phyloP scores from a whole-genome alignment of 2,797 vertebrate genomes.

The Falco rusticolus region DNA sequence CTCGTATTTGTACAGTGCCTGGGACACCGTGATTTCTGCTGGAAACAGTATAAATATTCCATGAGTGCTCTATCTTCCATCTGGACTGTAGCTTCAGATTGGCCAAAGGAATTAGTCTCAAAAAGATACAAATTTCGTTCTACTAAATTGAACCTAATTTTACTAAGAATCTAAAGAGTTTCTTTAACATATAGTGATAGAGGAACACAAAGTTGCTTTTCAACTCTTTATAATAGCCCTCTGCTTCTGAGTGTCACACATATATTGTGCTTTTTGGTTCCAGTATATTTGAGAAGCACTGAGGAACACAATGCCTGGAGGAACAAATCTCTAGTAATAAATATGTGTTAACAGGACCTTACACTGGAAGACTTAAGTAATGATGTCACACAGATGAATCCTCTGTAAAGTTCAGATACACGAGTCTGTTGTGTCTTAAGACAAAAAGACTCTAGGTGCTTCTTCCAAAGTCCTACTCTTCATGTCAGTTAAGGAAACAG shows the following conservation, averaged over 20 bases:
- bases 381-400: background rate
- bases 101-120: background rate
- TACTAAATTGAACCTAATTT: background rate
- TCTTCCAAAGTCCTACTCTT: background rate
- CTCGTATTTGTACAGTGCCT: conserved; percentile 1
- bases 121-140: background rate
- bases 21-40: background rate
- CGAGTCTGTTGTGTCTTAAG: background rate
- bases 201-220: background rate
- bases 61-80: background rate
- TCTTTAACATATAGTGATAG: background rate
- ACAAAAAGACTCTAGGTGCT: background rate
- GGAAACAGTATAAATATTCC: background rate
- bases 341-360: background rate
- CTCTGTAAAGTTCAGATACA: background rate
- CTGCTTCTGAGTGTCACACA: background rate
- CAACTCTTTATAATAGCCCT: background rate
- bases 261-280: background rate
- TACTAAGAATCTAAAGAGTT: background rate
- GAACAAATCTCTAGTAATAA: background rate
- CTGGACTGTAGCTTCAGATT: background rate
- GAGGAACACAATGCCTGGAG: background rate
- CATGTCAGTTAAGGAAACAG: background rate
- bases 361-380: background rate
- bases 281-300: background rate